Evolutionary conservation across 1,140 invertebrate species (phyloP), one percentile per base, ranked within the genome.

Genomic region (Wiebesia pumilae): DNA sequence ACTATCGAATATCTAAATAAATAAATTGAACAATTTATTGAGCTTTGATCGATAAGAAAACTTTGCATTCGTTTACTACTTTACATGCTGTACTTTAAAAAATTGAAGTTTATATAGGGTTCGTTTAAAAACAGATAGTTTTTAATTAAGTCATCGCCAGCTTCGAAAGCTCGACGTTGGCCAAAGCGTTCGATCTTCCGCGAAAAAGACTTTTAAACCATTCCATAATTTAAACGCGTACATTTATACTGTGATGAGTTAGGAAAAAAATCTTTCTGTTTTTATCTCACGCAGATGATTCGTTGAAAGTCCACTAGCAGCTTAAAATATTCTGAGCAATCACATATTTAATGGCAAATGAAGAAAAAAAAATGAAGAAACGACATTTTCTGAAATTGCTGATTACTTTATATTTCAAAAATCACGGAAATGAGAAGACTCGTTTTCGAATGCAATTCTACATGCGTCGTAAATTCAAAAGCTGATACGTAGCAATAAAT

Each of bases 401-500:
- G 75, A 69, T 78, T 51, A 69, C 58, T 78, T 75, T 79, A 38
- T n/a, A 77, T 24, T 77, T 67, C 10, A 62, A 77, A 9, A 19
- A 62, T 3, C 58, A 54, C 38, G 27, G 12, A 62, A 62, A 58
- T 21, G 47, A 27, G 24, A 79, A 19, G 19, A 54, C 21, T 33
- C 33, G 35, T 79, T 79, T 10, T 27, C 14, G 6, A 40, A 58
- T 43, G 2, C n/a, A n/a, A 83, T 35, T n/a, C 43, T 81, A 30
- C 33, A 81, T 27, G 62, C 43, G 69, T 38, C 65, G 47, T 73
- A 43, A 51, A 35, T 73, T 40, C 0, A 81, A 81, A 65, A 88
- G 85, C 38, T 81, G 65, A 87, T 89, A 87, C 75, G 83, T 90
- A 91, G 90, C 88, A 90, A 91, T 91, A 91, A 91, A 35, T 81